These are phyloP conservation scores for Bombus sibiricus DNA, from an alignment of 1,140 invertebrate genomes.

Conservation along the genomic window DNA sequence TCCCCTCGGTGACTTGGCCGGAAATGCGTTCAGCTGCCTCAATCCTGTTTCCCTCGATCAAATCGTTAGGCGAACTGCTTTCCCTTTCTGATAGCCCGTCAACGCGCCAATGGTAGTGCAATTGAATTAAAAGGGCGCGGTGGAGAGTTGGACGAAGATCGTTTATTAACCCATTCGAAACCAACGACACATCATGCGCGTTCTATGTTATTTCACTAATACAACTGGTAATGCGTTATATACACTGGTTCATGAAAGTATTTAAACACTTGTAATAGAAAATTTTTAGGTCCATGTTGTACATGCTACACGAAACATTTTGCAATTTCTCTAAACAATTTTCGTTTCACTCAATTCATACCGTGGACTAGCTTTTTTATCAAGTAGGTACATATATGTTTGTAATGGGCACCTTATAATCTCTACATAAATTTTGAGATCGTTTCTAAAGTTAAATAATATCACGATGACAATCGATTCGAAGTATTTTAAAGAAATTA, in stretches of 20 bases:
- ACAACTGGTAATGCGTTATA: background rate
- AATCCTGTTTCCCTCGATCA: background rate
- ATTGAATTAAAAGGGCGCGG: background rate
- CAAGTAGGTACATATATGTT: no score
- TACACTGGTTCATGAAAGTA: background rate
- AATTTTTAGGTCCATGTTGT: background rate
- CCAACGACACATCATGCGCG: background rate
- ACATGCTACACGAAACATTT: background rate
- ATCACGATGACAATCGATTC: no score
- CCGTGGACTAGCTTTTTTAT: no score
- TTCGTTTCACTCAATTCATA: no score
- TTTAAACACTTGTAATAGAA: background rate
- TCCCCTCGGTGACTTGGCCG: slow-evolving; percentile 45
- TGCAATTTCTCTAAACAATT: no score
- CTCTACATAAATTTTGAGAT: no score
- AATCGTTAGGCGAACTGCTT: background rate
- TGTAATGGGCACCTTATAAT: no score
- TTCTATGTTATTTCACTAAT: background rate
- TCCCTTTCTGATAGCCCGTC: background rate
- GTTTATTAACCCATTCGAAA: background rate
- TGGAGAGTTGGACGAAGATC: background rate
- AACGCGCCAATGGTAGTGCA: background rate
- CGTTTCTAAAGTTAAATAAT: no score
- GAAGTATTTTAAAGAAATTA: no score
- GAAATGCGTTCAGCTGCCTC: slow-evolving; percentile 45